Conservation (phyloP, 2,113 vertebrate genomes). For the Rhineura floridana region DNA sequence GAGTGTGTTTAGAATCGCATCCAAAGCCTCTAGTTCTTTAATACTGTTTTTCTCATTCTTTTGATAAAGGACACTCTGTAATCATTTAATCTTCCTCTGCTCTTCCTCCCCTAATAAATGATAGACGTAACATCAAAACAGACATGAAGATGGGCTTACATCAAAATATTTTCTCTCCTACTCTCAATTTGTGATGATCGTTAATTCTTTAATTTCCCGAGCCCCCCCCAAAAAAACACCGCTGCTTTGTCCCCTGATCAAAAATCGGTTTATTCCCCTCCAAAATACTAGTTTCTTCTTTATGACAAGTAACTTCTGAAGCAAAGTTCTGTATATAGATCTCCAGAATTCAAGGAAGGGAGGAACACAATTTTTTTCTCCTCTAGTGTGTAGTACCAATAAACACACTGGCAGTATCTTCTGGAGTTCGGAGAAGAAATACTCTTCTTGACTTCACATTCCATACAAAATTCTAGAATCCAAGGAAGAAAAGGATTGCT, state of each 20-base stretch:
- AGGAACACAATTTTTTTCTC: accelerated
- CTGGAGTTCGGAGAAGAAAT: not conserved
- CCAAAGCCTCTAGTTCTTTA: too few relatives aligned
- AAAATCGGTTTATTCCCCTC: not conserved
- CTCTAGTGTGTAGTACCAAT: not conserved
- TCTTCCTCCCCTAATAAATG: not conserved
- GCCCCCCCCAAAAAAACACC: not conserved
- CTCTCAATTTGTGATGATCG: not conserved
- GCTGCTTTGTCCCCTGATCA: not conserved
- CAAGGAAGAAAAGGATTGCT: not conserved
- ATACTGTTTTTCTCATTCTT: not conserved
- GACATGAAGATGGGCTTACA: not conserved
- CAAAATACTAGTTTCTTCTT: not conserved
- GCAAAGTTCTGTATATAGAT: not conserved
- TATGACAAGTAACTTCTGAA: too few relatives aligned
- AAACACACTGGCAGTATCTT: not conserved
- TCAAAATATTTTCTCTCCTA: not conserved
- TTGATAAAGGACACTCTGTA: not conserved
- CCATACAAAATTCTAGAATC: not conserved
- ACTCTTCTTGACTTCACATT: not conserved
- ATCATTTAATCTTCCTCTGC: not conserved
- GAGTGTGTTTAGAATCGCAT: not conserved
- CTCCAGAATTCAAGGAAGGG: not conserved
- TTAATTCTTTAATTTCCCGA: too few relatives aligned
- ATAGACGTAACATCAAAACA: not conserved